Evolutionary conservation across 1,140 invertebrate species (phyloP).

Genomic region (Conus ventricosus): DNA sequence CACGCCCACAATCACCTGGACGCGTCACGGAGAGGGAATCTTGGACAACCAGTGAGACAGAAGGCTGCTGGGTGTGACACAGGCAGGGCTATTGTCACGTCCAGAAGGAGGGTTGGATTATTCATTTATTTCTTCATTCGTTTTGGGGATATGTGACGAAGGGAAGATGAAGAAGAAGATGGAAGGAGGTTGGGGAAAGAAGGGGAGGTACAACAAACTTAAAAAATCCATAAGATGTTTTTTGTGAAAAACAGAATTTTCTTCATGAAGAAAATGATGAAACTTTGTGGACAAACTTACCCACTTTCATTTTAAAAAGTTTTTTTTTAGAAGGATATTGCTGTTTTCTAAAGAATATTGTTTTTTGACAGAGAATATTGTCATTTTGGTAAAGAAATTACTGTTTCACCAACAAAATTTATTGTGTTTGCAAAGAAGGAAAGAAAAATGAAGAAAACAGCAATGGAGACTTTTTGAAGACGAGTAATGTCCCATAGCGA

Average conservation of each 20-base stretch:
- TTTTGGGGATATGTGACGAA: background rate
- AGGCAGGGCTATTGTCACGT: background rate
- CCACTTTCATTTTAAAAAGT: too few species aligned
- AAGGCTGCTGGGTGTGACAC: background rate
- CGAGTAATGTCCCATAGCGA: too few species aligned
- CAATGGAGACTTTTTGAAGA: too few species aligned
- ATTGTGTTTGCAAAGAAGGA: too few species aligned
- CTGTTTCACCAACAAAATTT: too few species aligned
- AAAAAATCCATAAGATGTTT: background rate
- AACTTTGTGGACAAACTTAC: too few species aligned
- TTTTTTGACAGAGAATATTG: too few species aligned
- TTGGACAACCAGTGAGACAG: constrained; percentile 65
- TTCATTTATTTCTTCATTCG: background rate
- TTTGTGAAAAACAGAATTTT: background rate
- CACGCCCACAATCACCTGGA: constrained; percentile 80
- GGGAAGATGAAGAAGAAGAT: background rate
- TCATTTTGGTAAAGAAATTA: too few species aligned
- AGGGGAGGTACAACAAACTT: background rate
- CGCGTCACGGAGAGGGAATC: constrained; percentile 69
- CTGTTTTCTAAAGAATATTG: too few species aligned
- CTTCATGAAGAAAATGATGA: background rate
- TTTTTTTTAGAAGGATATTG: too few species aligned
- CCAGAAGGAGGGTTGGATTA: background rate
- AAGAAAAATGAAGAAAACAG: too few species aligned
- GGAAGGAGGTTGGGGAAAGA: too few species aligned